phyloP scores from a whole-genome alignment of 2,797 vertebrate genomes.

The Macropodus opercularis region DNA sequence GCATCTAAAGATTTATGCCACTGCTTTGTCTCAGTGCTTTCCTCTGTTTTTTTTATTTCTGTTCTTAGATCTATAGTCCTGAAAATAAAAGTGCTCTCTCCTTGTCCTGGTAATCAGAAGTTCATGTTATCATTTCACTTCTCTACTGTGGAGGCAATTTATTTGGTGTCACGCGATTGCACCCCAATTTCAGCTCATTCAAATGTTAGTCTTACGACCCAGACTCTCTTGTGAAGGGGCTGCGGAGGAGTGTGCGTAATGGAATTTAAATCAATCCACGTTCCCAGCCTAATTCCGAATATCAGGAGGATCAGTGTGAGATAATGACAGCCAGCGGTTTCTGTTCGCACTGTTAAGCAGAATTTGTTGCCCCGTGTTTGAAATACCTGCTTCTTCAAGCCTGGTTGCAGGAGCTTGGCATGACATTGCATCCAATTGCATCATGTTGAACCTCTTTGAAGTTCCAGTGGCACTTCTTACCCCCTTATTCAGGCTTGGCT shows the following conservation, averaged over 20 bases:
- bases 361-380: slow-evolving; percentile 59
- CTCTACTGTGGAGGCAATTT: slow-evolving; percentile 69
- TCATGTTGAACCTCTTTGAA: slow-evolving; percentile 79
- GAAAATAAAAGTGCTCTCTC: slow-evolving; percentile 43
- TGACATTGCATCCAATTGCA: slow-evolving; percentile 77
- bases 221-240: slow-evolving; percentile 46
- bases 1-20: slow-evolving; percentile 2
- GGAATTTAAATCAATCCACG: slow-evolving; percentile 68
- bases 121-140: slow-evolving; percentile 66
- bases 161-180: slow-evolving; percentile 71
- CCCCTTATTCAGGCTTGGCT: slow-evolving; percentile 63
- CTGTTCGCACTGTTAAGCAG: slow-evolving; percentile 55
- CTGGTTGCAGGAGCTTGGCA: slow-evolving; percentile 64
- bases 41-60: slow-evolving; percentile 11
- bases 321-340: slow-evolving; percentile 66
- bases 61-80: slow-evolving; percentile 25
- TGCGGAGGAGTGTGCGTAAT: slow-evolving; percentile 44
- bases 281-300: slow-evolving; percentile 60
- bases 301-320: slow-evolving; percentile 65
- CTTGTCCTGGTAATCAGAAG: slow-evolving; percentile 48
- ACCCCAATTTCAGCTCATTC: slow-evolving; percentile 74
- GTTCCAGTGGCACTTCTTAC: slow-evolving; percentile 76
- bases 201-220: slow-evolving; percentile 64
- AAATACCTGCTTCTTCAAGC: slow-evolving; percentile 72
- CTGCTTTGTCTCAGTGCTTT: slow-evolving; percentile 12